phyloP scores from a whole-genome alignment of 2,797 vertebrate genomes.

The Cercopithecus petaurista region DNA sequence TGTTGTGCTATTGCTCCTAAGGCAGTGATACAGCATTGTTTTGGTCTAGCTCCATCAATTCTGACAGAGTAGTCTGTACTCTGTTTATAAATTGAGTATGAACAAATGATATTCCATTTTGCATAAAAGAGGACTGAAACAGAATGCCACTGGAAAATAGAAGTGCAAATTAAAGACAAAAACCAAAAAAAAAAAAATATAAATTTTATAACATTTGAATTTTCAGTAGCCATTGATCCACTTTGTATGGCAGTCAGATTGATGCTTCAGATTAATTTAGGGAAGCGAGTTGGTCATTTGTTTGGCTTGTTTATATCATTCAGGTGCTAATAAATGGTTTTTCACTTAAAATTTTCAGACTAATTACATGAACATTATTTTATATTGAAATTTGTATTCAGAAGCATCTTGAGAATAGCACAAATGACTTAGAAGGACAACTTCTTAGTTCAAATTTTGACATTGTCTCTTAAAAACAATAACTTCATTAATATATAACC shows the following conservation, averaged over 20 bases:
- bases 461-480: slow-evolving; percentile 23
- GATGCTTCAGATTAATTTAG: slow-evolving; percentile 6
- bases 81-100: slow-evolving; percentile 68
- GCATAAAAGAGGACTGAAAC: slow-evolving; percentile 59
- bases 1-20: not conserved
- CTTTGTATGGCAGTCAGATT: not conserved
- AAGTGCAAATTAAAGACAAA: slow-evolving; percentile 44
- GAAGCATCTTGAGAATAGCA: not conserved
- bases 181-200: not conserved
- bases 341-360: not conserved
- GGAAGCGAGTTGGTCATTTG: not conserved
- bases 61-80: slow-evolving; percentile 56
- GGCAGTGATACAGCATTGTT: slow-evolving; percentile 24
- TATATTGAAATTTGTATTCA: slow-evolving; percentile 27
- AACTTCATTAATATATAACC: not conserved
- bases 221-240: not conserved
- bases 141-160: slow-evolving; percentile 30
- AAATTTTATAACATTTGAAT: slow-evolving; percentile 27
- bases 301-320: not conserved
- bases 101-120: slow-evolving; percentile 70
- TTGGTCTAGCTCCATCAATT: slow-evolving; percentile 46
- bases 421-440: slow-evolving; percentile 5
- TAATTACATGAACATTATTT: not conserved
- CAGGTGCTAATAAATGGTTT: not conserved
- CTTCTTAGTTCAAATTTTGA: slow-evolving; percentile 37